A percentile compares a stretch with the other conserved stretches of the same genome.
phyloP scores from a whole-genome alignment of 92 coral and sea anemone species.

The Micromussa lordhowensis region DNA sequence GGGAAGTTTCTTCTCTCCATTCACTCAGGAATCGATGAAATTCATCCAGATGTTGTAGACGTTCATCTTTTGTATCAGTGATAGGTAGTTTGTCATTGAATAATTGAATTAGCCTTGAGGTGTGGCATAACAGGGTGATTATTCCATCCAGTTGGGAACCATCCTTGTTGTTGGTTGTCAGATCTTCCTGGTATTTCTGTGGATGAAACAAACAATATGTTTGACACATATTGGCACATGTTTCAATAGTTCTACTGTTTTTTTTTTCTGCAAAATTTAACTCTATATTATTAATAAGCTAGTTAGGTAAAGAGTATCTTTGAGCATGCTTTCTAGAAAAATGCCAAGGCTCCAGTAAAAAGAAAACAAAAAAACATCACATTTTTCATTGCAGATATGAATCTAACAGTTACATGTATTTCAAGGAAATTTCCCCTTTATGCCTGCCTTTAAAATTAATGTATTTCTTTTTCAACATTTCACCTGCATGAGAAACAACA shows the following conservation, averaged over 20 bases:
- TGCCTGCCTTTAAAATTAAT: too few relatives aligned
- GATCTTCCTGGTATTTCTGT: constrained; percentile 1
- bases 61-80: background rate
- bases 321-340: too few relatives aligned
- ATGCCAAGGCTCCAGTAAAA: too few relatives aligned
- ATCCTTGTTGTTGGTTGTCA: background rate
- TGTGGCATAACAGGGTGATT: background rate
- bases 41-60: background rate
- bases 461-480: background rate
- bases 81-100: constrained; percentile 22
- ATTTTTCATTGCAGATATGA: background rate
- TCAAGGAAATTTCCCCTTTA: background rate
- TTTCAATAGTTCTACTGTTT: background rate
- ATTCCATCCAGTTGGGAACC: background rate
- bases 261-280: too few relatives aligned
- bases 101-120: constrained; percentile 20
- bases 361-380: too few relatives aligned
- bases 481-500: constrained; percentile 5
- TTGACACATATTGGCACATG: background rate
- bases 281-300: too few relatives aligned
- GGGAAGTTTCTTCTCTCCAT: constrained; percentile 4
- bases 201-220: background rate
- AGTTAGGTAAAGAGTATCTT: too few relatives aligned
- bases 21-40: constrained; percentile 1
- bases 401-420: background rate